Percentiles rank a stretch among this genome's conserved stretches.
phyloP scores from a whole-genome alignment of 2,797 vertebrate species.

The Tapirus indicus region DNA sequence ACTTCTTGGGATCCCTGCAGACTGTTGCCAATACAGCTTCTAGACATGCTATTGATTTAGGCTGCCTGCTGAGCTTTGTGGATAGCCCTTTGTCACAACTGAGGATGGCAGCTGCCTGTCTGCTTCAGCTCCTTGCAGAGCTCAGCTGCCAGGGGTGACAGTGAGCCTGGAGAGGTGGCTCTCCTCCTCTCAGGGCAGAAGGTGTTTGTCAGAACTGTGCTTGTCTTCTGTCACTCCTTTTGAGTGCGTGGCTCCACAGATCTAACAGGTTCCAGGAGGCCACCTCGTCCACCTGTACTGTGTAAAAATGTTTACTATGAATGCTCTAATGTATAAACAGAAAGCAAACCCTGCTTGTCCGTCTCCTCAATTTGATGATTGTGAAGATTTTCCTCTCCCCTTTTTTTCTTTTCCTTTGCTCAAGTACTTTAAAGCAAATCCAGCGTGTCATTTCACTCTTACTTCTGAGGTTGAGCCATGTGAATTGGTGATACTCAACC shows the following conservation, averaged over 20 bases:
- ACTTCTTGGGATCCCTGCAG: neutral
- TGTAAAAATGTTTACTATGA: neutral
- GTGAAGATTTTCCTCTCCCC: neutral
- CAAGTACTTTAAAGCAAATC: neutral
- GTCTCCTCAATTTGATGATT: neutral
- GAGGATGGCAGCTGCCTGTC: neutral
- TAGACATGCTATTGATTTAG: neutral
- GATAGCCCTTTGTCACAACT: neutral
- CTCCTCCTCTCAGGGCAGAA: neutral
- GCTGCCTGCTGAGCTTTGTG: neutral
- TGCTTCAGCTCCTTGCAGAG: neutral
- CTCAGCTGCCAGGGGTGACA: neutral
- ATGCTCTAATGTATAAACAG: neutral
- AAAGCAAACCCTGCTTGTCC: neutral
- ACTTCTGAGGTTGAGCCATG: neutral
- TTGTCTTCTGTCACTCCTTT: neutral
- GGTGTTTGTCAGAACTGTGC: neutral
- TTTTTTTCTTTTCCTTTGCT: neutral
- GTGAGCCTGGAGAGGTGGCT: neutral
- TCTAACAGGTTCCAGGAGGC: neutral
- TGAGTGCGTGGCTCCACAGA: accelerated
- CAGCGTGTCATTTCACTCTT: neutral
- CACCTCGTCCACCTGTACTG: neutral
- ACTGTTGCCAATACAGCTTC: neutral
- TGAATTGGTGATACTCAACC: neutral